A percentile compares a stretch with the other conserved stretches of the same genome.
phyloP scores from a whole-genome alignment of 2,113 vertebrate genomes.

The Pangasianodon hypophthalmus region DNA sequence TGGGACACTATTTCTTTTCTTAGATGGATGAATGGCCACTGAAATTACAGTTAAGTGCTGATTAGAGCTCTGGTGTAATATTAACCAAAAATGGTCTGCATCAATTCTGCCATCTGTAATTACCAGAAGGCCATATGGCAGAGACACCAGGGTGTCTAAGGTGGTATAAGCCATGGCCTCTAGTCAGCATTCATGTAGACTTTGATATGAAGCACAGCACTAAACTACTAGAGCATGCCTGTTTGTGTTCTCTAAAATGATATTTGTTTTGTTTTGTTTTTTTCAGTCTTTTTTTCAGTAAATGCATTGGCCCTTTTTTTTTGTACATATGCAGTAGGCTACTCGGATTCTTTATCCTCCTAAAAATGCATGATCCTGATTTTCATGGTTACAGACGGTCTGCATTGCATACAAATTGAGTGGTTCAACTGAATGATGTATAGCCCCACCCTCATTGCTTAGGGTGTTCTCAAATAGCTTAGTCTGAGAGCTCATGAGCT shows the following conservation, averaged over 20 bases:
- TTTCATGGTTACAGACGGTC: slow-evolving; percentile 64
- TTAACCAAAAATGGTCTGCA: slow-evolving; percentile 16
- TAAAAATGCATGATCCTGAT: slow-evolving; percentile 67
- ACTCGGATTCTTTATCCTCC: slow-evolving; percentile 44
- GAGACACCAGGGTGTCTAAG: slow-evolving; percentile 41
- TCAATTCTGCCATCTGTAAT: slow-evolving; percentile 47
- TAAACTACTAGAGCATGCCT: not conserved
- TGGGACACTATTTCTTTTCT: not conserved
- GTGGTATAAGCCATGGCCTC: slow-evolving; percentile 38
- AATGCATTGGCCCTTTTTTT: not conserved
- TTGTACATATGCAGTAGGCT: slow-evolving; percentile 10
- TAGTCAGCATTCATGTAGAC: not conserved
- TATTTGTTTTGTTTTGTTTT: not conserved
- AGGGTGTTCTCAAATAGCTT: not conserved
- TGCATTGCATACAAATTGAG: slow-evolving; percentile 67
- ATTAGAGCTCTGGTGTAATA: slow-evolving; percentile 2
- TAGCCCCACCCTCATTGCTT: not conserved
- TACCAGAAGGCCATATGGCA: slow-evolving; percentile 60
- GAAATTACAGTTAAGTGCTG: slow-evolving; percentile 1
- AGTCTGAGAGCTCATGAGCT: not conserved
- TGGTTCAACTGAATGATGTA: slow-evolving; percentile 1
- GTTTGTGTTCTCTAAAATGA: not conserved
- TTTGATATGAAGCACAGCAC: not conserved
- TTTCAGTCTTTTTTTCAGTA: not conserved
- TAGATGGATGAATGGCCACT: not conserved